Evolutionary conservation across 2,888 invertebrate species (phyloP).

Genomic region (Litoditis marina): DNA sequence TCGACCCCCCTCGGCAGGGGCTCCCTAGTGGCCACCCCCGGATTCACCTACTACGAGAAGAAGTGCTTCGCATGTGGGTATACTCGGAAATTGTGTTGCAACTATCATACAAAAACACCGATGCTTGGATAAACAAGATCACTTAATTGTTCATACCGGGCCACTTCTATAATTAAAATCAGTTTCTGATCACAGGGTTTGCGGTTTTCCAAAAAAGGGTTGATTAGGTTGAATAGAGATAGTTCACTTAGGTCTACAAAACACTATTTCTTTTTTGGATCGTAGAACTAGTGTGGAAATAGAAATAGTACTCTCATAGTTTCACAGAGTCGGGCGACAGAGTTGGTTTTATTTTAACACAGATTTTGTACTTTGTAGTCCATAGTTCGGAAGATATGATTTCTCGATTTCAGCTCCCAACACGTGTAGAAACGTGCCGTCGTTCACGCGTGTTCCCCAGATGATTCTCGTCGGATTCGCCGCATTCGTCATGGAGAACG

Average conservation of each 20-base stretch:
- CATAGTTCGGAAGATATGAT: not conserved
- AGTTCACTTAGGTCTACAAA: no score
- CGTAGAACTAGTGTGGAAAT: no score
- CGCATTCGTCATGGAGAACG: slow-evolving; percentile 62
- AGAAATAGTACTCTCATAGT: no score
- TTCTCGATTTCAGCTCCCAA: slow-evolving; percentile 48
- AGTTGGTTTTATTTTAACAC: no score
- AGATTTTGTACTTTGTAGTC: not conserved
- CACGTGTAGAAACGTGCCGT: slow-evolving; percentile 58
- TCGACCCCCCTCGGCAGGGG: slow-evolving; percentile 59
- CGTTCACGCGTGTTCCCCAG: slow-evolving; percentile 60
- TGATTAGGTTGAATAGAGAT: no score
- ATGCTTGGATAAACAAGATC: not conserved
- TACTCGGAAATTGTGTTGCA: no score
- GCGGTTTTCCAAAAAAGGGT: no score
- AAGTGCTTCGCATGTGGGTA: slow-evolving; percentile 60
- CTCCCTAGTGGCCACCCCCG: slow-evolving; percentile 46
- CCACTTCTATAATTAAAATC: no score
- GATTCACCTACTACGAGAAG: slow-evolving; percentile 61
- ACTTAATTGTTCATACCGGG: no score
- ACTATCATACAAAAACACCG: not conserved
- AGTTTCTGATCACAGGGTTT: no score
- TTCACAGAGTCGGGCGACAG: no score
- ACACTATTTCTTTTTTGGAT: no score
- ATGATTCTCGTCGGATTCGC: slow-evolving; percentile 62